phyloP scores from a whole-genome alignment of 2,888 invertebrate species.

The Pyrgus malvae region DNA sequence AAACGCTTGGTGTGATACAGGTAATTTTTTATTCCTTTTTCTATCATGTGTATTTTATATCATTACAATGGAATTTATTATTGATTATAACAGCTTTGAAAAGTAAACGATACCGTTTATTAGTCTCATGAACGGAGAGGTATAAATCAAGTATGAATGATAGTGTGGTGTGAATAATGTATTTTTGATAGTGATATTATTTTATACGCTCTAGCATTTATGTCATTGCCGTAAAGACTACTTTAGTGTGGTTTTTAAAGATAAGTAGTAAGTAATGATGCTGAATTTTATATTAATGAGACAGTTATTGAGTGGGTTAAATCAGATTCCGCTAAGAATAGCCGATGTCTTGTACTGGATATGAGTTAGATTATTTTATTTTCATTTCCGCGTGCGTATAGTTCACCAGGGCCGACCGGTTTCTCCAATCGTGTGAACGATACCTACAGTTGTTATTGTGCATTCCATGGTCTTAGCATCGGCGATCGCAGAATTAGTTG shows the following conservation, averaged over 20 bases:
- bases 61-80: not conserved
- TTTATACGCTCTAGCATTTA: slow-evolving; percentile 2
- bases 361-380: not conserved
- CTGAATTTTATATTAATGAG: not conserved
- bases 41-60: not conserved
- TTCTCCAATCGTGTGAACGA: too few relatives aligned
- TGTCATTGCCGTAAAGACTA: not conserved
- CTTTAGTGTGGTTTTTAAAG: not conserved
- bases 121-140: slow-evolving; percentile 3
- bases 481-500: too few relatives aligned
- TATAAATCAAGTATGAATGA: slow-evolving; percentile 3
- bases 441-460: too few relatives aligned
- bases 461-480: too few relatives aligned
- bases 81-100: not conserved
- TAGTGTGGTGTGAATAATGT: slow-evolving; percentile 10
- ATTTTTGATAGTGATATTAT: slow-evolving; percentile 11
- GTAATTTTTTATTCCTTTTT: not conserved
- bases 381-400: too few relatives aligned
- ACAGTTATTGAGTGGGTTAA: too few relatives aligned
- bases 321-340: not conserved
- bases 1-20: not conserved
- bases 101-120: not conserved
- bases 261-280: slow-evolving; percentile 6
- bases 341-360: not conserved
- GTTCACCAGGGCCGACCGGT: too few relatives aligned